Evolutionary conservation across 2,888 invertebrate genomes (phyloP), one percentile per base, ranked within the genome.

Genomic region (Linnaemya tessellans): DNA sequence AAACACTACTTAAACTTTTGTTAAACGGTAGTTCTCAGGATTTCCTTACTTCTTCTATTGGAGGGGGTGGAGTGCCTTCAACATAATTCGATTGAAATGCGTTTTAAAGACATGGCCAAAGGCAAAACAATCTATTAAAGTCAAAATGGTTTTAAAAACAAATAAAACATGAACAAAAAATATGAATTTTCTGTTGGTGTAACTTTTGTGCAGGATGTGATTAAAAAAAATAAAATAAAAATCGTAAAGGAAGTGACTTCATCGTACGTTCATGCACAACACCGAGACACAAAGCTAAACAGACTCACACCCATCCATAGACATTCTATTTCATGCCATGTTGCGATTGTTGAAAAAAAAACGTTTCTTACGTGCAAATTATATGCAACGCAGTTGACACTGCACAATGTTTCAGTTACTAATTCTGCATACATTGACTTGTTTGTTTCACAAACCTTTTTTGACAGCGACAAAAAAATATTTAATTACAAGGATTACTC

Each of bases 401-500:
- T 77, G 77, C 46, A 82, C 74, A 62, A 56, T 64, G 46, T 82
- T 70, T 22, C 43, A 77, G 82, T 71, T 77, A 77, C 82, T 77
- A 77, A 82, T 77, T 82, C 77, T 82, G 70, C 82, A 71, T 82
- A 65, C 71, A 71, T 77, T 65, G 71, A 82, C 71, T 82, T 82
- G 82, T 82, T 77, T 82, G 82, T 82, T 77, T 58, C 77, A 58
- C 71, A 20, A 82, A 77, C n/a, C 64, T 82, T 82, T 82, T 81
- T 77, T 41, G 56, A 79, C 60, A 79, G 51, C 68, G 62, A 54
- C 60, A 70, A 65, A 51, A 82, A 77, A 82, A 51, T 51, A 77
- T 82, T 79, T 84, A 84, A 80, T 80, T 84, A 84, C 84, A 74
- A 70, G 84, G 68, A 84, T 80, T 80, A 75, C 79, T 67, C 46